These are phyloP conservation scores for Oligia strigilis DNA, from an alignment of 2,888 invertebrate genomes.

Conservation along the genomic window DNA sequence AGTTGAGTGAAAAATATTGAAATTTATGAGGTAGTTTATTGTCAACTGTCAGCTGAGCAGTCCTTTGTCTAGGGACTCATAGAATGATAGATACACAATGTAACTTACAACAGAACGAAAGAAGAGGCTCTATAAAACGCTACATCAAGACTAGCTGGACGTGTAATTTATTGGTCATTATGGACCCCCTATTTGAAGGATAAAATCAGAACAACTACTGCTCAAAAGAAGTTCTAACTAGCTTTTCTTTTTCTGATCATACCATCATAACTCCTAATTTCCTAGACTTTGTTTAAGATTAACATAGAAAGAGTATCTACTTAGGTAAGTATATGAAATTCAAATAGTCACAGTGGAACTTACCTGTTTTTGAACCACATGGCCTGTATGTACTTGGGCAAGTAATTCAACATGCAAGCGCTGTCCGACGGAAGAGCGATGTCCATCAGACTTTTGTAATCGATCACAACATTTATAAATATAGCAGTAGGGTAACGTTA, in stretches of 20 bases:
- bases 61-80: neutral
- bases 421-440: neutral
- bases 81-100: too few species aligned
- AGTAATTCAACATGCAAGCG: neutral
- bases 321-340: neutral
- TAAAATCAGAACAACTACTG: neutral
- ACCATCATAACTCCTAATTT: neutral
- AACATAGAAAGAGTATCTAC: neutral
- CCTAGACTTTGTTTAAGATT: too few species aligned
- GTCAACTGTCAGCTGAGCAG: neutral
- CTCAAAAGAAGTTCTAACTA: neutral
- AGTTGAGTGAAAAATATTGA: neutral
- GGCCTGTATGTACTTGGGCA: too few species aligned
- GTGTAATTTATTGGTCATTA: neutral
- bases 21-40: neutral
- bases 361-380: too few species aligned
- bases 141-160: neutral
- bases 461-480: neutral
- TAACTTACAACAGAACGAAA: neutral
- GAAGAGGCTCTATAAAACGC: neutral
- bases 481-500: conserved; percentile 12
- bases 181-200: neutral
- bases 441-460: neutral
- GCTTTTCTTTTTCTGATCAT: too few species aligned
- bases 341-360: neutral